Conservation (phyloP, 2,113 vertebrate species). For the Podarcis raffonei region DNA sequence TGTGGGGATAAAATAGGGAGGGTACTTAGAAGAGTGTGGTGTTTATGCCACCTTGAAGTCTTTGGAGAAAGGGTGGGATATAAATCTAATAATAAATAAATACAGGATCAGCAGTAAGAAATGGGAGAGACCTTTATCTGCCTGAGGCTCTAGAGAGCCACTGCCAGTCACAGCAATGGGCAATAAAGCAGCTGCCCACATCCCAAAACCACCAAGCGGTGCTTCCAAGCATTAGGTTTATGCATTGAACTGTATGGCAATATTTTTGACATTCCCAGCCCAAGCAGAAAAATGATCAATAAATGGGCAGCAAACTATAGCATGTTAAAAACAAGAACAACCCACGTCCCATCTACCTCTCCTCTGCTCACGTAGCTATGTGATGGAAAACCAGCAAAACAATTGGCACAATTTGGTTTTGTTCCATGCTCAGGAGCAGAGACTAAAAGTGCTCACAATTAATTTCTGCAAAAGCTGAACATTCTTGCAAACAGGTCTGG, state of each 20-base stretch:
- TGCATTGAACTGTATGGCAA: not conserved
- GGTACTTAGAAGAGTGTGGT: no score
- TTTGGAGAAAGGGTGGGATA: no score
- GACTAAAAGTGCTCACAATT: constrained; percentile 66
- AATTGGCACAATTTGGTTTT: constrained; percentile 72
- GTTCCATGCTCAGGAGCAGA: constrained; percentile 69
- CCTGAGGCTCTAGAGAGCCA: not conserved
- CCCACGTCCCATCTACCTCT: constrained; percentile 42
- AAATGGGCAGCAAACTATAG: constrained; percentile 52
- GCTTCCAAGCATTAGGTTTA: not conserved
- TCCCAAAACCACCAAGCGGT: not conserved
- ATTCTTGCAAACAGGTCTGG: constrained; percentile 74
- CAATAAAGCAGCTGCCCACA: not conserved
- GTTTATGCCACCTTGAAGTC: no score
- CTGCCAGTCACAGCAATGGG: not conserved
- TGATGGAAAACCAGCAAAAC: constrained; percentile 62
- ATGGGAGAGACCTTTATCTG: no score
- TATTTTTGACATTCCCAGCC: constrained; percentile 6
- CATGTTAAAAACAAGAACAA: constrained; percentile 41
- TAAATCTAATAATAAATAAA: no score
- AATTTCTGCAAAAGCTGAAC: constrained; percentile 69
- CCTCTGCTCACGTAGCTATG: constrained; percentile 20
- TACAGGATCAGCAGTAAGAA: no score
- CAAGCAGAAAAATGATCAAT: constrained; percentile 55
- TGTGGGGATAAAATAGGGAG: no score